These are phyloP conservation scores for Syngnathus rostellatus DNA, from an alignment of 2,797 vertebrate species.

Conservation along the genomic window DNA sequence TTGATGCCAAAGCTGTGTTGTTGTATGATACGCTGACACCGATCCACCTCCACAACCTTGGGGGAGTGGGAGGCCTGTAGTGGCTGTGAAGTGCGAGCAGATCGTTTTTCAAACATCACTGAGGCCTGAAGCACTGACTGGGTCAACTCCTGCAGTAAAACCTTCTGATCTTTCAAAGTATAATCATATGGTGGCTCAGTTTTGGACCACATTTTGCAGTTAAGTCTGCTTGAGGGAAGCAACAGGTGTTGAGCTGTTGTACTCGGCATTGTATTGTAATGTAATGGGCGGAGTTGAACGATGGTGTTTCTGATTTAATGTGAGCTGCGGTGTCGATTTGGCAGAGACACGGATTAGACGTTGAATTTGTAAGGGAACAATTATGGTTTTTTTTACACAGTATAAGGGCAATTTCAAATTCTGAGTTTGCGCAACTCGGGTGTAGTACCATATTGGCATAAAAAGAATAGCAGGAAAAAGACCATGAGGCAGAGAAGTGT, in stretches of 20 bases:
- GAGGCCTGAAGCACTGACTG: constrained; percentile 25
- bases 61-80: constrained; percentile 17
- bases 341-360: constrained; percentile 22
- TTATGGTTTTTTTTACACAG: no score
- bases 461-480: no score
- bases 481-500: no score
- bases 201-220: constrained; percentile 34
- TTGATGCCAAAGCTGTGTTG: constrained; percentile 27
- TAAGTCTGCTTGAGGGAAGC: constrained; percentile 18
- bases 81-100: constrained; percentile 32
- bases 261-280: constrained; percentile 24
- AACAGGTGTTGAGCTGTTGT: constrained; percentile 41
- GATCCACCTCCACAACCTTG: constrained; percentile 13
- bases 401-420: no score
- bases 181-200: constrained; percentile 19
- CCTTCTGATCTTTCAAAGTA: constrained; percentile 22
- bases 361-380: no score
- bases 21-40: constrained; percentile 34
- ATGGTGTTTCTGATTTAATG: constrained; percentile 23
- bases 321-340: constrained; percentile 16
- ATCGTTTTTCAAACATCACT: constrained; percentile 41
- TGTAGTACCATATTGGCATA: no score
- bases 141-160: constrained; percentile 22
- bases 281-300: constrained; percentile 24
- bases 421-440: no score